Evolutionary conservation across 1,140 invertebrate genomes (phyloP), one percentile per base, ranked within the genome.

Genomic region (Pectinophora gossypiella): DNA sequence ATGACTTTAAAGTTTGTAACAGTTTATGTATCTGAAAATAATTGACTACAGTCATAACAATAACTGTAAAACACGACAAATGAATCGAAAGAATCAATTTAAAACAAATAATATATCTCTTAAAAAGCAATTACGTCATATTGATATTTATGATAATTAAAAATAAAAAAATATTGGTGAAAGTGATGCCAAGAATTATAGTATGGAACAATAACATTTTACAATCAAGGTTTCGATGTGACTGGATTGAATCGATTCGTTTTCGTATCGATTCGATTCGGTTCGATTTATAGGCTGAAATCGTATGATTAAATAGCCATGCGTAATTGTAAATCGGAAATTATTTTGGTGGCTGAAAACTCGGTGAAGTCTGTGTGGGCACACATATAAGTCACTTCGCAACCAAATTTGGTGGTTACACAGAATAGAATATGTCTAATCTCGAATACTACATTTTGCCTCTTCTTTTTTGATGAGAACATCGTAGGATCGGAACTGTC

Each of bases 221-320:
- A 32, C 27, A 32, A 32, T 32, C 27, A 32, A 32, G 27, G 27
- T n/a, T n/a, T 9, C 27, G n/a, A n/a, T 32, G 27, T 32, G 9
- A n/a, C 27, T n/a, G n/a, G 27, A 32, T 32, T 32, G 27, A 9
- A 5, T 5, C n/a, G 9, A 1, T 32, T n/a, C 27, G 2, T 12
- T 32, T 3, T 32, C 22, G 27, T 9, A 32, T 40, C 13, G n/a
- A 40, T 40, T 40, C 16, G 36, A 40, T 40, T 40, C 16, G 36
- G 7, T 40, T 40, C 36, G 36, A 40, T 40, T 40, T 40, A 40
- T 40, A 7, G 36, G 16, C 36, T 40, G 13, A 40, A 40, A 16
- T 40, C 36, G 36, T 40, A 18, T 40, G 36, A 40, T 40, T 40
- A 5, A 40, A 40, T 40, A 15, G n/a, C 36, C 36, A 15, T 40